These are phyloP conservation scores for Protophormia terraenovae DNA, from an alignment of 2,888 invertebrate species.

Conservation along the genomic window DNA sequence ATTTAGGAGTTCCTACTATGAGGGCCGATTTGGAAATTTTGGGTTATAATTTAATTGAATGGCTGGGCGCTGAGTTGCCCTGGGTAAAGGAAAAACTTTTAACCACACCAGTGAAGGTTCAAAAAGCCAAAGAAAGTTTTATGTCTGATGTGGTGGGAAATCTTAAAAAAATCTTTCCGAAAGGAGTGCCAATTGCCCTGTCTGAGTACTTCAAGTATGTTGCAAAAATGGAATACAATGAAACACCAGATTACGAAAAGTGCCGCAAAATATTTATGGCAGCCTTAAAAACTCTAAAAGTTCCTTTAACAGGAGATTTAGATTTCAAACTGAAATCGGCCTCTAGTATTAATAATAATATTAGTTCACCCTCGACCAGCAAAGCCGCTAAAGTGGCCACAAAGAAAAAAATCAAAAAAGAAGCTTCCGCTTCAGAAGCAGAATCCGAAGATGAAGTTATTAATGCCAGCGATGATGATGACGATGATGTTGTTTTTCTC, in stretches of 20 bases:
- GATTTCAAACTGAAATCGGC: constrained; percentile 75
- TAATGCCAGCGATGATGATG: constrained; percentile 74
- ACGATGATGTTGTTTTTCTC: constrained; percentile 69
- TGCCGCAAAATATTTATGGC: constrained; percentile 85
- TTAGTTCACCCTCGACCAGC: background rate
- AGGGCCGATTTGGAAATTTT: constrained; percentile 97
- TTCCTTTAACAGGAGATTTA: constrained; percentile 83
- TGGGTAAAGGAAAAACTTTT: constrained; percentile 88
- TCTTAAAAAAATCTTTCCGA: constrained; percentile 76
- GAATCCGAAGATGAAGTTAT: constrained; percentile 70
- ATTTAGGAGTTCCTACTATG: constrained; percentile 93
- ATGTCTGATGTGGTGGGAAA: constrained; percentile 82
- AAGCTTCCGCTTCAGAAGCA: background rate
- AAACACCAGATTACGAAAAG: constrained; percentile 88
- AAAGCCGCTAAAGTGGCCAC: background rate
- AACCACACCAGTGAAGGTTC: constrained; percentile 84
- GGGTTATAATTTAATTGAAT: constrained; percentile 95
- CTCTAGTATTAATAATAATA: background rate
- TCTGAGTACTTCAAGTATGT: constrained; percentile 87
- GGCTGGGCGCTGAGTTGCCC: constrained; percentile 91
- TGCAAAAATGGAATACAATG: constrained; percentile 86
- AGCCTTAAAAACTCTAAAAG: constrained; percentile 85
- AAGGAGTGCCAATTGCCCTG: constrained; percentile 82
- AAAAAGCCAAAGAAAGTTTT: constrained; percentile 86
- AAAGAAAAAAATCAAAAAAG: constrained; percentile 30